Base-by-base conservation (phyloP, 2,797 vertebrate genomes). In the Syncerus caffer region DNA sequence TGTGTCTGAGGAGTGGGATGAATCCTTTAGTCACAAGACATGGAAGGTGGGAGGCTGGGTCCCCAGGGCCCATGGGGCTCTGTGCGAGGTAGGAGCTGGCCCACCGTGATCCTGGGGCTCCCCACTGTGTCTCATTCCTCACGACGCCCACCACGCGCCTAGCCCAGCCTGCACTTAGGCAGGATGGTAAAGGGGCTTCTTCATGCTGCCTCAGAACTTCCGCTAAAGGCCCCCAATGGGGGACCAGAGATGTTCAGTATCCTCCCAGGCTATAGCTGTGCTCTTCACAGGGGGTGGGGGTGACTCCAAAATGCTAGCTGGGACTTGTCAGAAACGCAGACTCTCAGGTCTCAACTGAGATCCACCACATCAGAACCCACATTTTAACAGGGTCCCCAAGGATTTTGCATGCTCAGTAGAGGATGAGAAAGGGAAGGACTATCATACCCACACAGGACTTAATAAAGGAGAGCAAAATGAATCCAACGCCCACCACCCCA, bases 91-190 rank as follows among this genome's bases (percentile, higher is more conserved):
- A 42, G 29, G 62, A 74, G 62, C 71, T 34, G n/a, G 25, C 8
- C 23, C 27, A 45, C 16, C 11, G 0, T 55, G 58, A n/a, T 80
- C 42, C 42, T 80, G 4, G 50, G 50, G 50, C 7, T 11, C 29
- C 53, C 1, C 1, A 25, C 10, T 51, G 76, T 27, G 23, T 80
- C 45, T 21, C 12, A 83, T 50, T 55, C 51, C 17, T 13, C 19
- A 45, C 7, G 6, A 31, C 4, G 1, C 1, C 50, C 21, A 29
- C 27, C 27, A 9, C 0, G 1, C 6, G 9, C 38, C 51, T 27
- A 21, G 29, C 58, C 76, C n/a, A 29, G 45, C 31, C 16, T n/a
- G 31, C 1, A 9, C 47, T 64, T 64, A 4, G 9, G 23, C 89
- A 53, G 47, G 58, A 53, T 29, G 47, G 31, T 74, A 47, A 92